Evolutionary conservation across 1,140 invertebrate species (phyloP).

Genomic region (Pteromalus puparum): DNA sequence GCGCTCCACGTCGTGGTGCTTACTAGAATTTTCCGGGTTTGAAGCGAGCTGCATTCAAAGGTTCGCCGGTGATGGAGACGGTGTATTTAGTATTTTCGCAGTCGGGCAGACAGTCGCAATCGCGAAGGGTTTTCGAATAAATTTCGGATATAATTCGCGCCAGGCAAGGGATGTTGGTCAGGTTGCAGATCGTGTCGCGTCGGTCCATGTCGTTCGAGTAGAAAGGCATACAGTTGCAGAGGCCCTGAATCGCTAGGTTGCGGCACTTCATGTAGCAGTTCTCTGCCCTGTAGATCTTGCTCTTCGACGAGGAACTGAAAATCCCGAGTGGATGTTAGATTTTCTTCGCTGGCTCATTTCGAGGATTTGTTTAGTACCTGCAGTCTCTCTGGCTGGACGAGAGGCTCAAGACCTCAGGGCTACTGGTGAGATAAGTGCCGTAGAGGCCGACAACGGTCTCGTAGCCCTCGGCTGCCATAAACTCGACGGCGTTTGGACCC

Average conservation of each 20-base stretch:
- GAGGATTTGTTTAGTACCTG: slow-evolving; percentile 1
- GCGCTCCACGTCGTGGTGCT: slow-evolving; percentile 61
- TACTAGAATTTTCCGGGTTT: slow-evolving; percentile 64
- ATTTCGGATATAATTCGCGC: slow-evolving; percentile 39
- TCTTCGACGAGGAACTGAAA: slow-evolving; percentile 5
- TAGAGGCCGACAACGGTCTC: slow-evolving; percentile 55
- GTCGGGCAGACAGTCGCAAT: slow-evolving; percentile 65
- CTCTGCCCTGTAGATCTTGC: slow-evolving; percentile 48
- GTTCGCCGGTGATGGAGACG: slow-evolving; percentile 58
- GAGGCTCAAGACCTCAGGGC: slow-evolving; percentile 53
- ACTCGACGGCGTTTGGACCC: slow-evolving; percentile 52
- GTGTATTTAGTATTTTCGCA: slow-evolving; percentile 64
- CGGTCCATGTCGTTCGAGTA: not conserved
- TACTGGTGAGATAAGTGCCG: slow-evolving; percentile 53
- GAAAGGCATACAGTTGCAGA: slow-evolving; percentile 56
- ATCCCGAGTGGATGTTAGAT: not conserved
- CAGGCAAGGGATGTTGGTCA: slow-evolving; percentile 55
- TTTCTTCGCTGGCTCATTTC: not conserved
- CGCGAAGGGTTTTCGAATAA: slow-evolving; percentile 41
- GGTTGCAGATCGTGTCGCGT: slow-evolving; percentile 49
- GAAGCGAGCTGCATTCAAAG: slow-evolving; percentile 56
- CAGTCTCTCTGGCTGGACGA: slow-evolving; percentile 15
- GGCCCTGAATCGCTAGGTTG: slow-evolving; percentile 19
- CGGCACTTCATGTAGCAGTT: slow-evolving; percentile 58
- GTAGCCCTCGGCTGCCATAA: slow-evolving; percentile 44